Base-by-base conservation (phyloP, 2,888 invertebrate species). In the Aromia moschata region DNA sequence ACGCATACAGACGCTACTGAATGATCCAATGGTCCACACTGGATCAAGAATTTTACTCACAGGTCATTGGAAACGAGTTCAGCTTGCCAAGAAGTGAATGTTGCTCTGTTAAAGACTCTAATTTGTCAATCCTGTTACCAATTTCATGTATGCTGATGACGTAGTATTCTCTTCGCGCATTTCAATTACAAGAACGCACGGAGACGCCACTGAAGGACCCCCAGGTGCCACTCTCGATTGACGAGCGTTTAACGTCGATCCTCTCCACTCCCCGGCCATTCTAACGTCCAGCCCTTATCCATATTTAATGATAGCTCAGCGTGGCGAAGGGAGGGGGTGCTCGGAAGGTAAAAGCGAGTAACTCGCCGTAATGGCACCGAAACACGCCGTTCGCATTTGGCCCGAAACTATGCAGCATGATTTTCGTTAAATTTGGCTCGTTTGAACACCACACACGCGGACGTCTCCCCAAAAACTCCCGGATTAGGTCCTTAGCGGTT, bases 351-450 rank as follows among this genome's bases (percentile, higher is more conserved):
- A 60, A 58, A 58, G 58, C 60, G 36, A 58, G 60, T 63, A 64
- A 62, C 62, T 58, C 15, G 25, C 30, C 37, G 44, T 68, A 71
- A 70, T 68, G 72, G 70, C 70, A 72, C 58, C 62, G 60, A 59
- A 69, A 62, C 68, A 72, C 67, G 41, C 70, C 58, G 69, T 70
- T 69, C 60, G 65, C 65, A 69, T 49, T 65, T 60, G 44, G 51
- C 53, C 58, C 56, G 59, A 64, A 64, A 63, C 62, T 62, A 51
- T 52, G 58, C 57, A 60, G 57, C 60, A 62, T 60, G 56, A 64
- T 61, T 58, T 53, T 51, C 60, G 61, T 64, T 64, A 64, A 61
- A 64, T 58, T 53, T 47, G 43, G 58, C 56, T 58, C 58, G 64
- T 60, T 64, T 58, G 52, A 46, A 49, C 30, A 47, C 53, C 20